phyloP scores from a whole-genome alignment of 1,140 invertebrate genomes.

The Drosophila orosa region DNA sequence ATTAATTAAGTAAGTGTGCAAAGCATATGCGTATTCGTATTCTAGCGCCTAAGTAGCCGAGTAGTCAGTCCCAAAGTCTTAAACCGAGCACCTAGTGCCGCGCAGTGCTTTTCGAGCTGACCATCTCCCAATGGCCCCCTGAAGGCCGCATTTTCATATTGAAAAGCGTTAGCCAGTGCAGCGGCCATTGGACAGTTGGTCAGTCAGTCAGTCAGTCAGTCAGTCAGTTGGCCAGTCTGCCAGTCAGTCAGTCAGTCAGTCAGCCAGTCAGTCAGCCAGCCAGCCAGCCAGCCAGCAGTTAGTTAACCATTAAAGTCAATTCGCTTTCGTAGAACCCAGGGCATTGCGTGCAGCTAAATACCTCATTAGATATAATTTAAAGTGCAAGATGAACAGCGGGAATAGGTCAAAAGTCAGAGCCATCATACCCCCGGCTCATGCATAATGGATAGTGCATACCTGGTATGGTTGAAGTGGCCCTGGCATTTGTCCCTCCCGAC shows the following conservation, averaged over 20 bases:
- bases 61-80: conserved; percentile 34
- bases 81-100: conserved; percentile 61
- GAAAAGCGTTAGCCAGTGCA: conserved; percentile 66
- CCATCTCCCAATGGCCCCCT: conserved; percentile 1
- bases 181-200: conserved; percentile 16
- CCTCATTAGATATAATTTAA: conserved; percentile 81
- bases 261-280: conserved; percentile 38
- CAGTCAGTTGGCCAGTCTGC: conserved; percentile 10
- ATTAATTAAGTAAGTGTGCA: conserved; percentile 75
- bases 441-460: conserved; percentile 43
- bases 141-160: conserved; percentile 76
- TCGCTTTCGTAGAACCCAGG: conserved; percentile 62
- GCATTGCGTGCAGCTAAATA: conserved; percentile 77
- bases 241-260: conserved; percentile 14
- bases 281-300: conserved; percentile 42
- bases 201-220: conserved; percentile 21
- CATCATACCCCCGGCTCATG: conserved; percentile 27
- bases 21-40: conserved; percentile 69
- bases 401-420: conserved; percentile 25
- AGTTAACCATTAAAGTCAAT: conserved; percentile 63
- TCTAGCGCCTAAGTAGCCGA: conserved; percentile 45
- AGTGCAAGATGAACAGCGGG: conserved; percentile 38
- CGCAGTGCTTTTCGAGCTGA: conserved; percentile 43
- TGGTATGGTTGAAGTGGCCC: conserved; percentile 22
- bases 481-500: conserved; percentile 36